Percentiles rank a stretch among this genome's conserved stretches.
phyloP scores from a whole-genome alignment of 2,888 invertebrate species.

The Atherix ibis region DNA sequence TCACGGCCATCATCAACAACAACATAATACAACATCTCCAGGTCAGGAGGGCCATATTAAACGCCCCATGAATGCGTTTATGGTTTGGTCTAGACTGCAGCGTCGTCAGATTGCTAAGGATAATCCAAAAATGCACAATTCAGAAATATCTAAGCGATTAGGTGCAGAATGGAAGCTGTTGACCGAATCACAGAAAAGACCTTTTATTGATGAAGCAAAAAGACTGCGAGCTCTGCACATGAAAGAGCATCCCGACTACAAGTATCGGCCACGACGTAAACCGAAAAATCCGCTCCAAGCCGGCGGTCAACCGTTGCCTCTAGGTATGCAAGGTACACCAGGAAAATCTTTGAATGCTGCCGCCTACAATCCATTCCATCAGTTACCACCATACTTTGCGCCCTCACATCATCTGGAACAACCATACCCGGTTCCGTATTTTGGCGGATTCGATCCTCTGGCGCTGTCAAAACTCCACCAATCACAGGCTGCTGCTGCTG shows the following conservation, averaged over 20 bases:
- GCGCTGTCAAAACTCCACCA: constrained; percentile 31
- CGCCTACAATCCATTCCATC: constrained; percentile 46
- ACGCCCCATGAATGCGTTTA: constrained; percentile 95
- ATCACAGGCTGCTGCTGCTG: constrained; percentile 26
- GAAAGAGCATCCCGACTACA: constrained; percentile 85
- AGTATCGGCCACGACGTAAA: constrained; percentile 73
- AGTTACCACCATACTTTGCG: constrained; percentile 57
- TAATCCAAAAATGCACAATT: constrained; percentile 86
- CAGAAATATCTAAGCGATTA: constrained; percentile 77
- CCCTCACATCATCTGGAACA: constrained; percentile 53
- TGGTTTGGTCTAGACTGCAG: constrained; percentile 89
- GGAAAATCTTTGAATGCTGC: constrained; percentile 28
- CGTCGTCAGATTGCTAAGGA: constrained; percentile 84
- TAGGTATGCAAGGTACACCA: constrained; percentile 14
- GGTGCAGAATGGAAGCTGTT: constrained; percentile 90
- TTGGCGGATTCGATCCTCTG: constrained; percentile 31
- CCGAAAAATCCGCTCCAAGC: constrained; percentile 54
- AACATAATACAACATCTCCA: constrained; percentile 24
- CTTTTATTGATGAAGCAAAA: constrained; percentile 92
- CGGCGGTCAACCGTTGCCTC: constrained; percentile 25
- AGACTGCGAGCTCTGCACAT: constrained; percentile 71
- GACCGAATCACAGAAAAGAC: constrained; percentile 72
- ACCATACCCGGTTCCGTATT: constrained; percentile 34
- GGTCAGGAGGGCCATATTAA: constrained; percentile 69
- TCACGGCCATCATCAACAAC: constrained; percentile 7